Conservation (phyloP, 2,797 vertebrate genomes). For the Simalia tracyae region DNA sequence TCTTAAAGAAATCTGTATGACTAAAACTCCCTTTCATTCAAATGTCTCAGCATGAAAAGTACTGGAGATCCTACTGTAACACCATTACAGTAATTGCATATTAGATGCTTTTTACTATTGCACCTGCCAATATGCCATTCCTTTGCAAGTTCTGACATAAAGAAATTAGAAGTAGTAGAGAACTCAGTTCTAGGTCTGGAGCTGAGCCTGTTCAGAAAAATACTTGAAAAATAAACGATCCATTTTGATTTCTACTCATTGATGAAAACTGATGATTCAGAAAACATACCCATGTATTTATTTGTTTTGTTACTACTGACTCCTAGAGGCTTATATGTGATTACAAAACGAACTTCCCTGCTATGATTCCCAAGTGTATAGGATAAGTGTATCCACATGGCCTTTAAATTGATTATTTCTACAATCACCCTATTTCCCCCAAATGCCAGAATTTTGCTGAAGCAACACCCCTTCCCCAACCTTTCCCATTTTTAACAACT, state of each 20-base stretch:
- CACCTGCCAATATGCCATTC: not conserved
- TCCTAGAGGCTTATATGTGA: not conserved
- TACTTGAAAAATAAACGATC: not conserved
- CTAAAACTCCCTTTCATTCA: not conserved
- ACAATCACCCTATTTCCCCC: not conserved
- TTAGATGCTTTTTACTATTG: not conserved
- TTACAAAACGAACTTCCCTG: not conserved
- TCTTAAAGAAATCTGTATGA: not conserved
- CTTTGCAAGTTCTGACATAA: constrained; percentile 7
- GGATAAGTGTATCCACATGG: not conserved
- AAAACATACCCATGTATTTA: not conserved
- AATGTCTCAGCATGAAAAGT: not conserved
- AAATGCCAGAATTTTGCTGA: not conserved
- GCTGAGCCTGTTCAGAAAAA: not conserved
- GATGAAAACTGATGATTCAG: not conserved
- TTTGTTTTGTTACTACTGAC: not conserved
- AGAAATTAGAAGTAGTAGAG: constrained; percentile 4
- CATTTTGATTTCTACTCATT: not conserved
- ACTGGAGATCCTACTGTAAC: not conserved
- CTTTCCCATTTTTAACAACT: not conserved
- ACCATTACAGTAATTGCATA: constrained; percentile 2
- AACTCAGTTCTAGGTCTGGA: not conserved
- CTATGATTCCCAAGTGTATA: not conserved
- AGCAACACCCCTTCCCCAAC: not conserved
- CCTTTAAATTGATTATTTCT: not conserved